Base-by-base conservation (phyloP, 2,888 invertebrate species). In the Sialis lutaria region DNA sequence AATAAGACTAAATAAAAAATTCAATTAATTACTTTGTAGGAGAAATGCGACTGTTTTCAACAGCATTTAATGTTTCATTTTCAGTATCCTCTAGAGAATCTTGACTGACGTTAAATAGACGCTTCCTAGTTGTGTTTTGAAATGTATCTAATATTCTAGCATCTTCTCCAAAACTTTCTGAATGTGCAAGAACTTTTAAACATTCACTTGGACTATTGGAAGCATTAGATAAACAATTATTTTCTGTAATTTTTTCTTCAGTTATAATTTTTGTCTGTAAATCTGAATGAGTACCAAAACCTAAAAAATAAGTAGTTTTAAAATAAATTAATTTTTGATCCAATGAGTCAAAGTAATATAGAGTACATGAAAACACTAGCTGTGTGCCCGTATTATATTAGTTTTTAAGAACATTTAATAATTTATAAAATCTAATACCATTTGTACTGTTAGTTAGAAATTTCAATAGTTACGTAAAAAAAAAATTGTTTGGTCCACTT, bases 81-180 rank as follows among this genome's bases (percentile, higher is more conserved):
- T 60, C 63, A 1, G 63, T 66, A 49, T 69, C 69, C 32, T 65
- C 67, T 39, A 70, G 69, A 0, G 65, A 60, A 13, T 69, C 70
- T 42, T 72, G 72, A 2, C 73, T 72, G 50, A 76, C 76, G 53
- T 73, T 72, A 32, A 77, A 61, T 5, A 69, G 65, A 45, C 75
- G 60, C 6, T 74, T 71, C 61, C 75, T 50, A 40, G 55, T 59
- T 42, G 54, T 59, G 46, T 73, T 70, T 57, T 79, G 78, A 42
- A 82, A 61, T 56, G 82, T 82, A 54, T 80, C 79, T 33, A 83
- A 64, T 34, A 86, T 79, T 57, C 82, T 79, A 6, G 82, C 79
- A 61, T 86, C 86, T n/a, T 81, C 82, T 0, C 82, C 86, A 61
- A 81, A 82, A 58, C 82, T 85, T 57, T 83, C 81, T 1, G 81